A percentile compares a stretch with the other conserved stretches of the same genome.
Conservation (phyloP, 2,888 invertebrate genomes). For the Euplexia lucipara region DNA sequence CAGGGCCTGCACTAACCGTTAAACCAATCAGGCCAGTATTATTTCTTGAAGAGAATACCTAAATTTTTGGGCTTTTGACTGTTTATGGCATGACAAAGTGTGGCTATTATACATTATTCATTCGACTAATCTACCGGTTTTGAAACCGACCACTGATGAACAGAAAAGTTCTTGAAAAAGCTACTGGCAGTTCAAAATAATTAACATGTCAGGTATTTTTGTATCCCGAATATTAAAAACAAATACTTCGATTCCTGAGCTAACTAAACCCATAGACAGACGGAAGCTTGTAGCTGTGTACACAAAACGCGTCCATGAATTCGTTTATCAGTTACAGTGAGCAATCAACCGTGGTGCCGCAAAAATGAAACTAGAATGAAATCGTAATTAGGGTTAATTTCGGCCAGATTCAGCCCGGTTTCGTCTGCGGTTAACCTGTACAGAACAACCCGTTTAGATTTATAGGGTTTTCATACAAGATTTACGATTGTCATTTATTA, state of each 20-base stretch:
- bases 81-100: too few relatives aligned
- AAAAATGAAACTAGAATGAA: constrained; percentile 64
- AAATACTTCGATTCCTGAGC: background rate
- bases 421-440: constrained; percentile 76
- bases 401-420: constrained; percentile 48
- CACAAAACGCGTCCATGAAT: constrained; percentile 40
- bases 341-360: constrained; percentile 30
- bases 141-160: too few relatives aligned
- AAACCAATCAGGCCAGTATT: too few relatives aligned
- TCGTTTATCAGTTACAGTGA: constrained; percentile 37
- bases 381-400: constrained; percentile 64
- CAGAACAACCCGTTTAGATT: constrained; percentile 84
- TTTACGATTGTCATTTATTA: constrained; percentile 89
- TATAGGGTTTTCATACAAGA: constrained; percentile 89
- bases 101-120: too few relatives aligned
- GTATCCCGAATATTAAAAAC: background rate
- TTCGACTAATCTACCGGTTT: too few relatives aligned
- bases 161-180: too few relatives aligned
- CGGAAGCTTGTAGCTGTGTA: background rate
- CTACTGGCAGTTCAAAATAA: too few relatives aligned
- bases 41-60: too few relatives aligned
- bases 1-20: too few relatives aligned
- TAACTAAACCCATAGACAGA: constrained; percentile 13
- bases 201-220: too few relatives aligned
- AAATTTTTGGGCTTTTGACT: too few relatives aligned